phyloP scores from a whole-genome alignment of 2,797 vertebrate species.

The Balearica regulorum region DNA sequence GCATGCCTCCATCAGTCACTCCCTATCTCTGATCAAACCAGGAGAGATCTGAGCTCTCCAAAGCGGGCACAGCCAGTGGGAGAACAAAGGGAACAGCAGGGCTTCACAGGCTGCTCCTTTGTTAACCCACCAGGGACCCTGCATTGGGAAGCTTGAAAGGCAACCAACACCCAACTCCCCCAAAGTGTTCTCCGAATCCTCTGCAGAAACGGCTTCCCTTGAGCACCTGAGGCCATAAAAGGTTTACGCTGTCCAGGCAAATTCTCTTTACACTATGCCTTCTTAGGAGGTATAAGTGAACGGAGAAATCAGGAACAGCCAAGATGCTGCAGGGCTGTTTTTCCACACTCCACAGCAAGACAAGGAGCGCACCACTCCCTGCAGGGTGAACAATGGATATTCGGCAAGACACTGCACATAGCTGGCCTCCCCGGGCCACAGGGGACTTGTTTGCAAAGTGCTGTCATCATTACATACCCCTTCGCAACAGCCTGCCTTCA shows the following conservation, averaged over 20 bases:
- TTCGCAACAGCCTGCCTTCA: not conserved
- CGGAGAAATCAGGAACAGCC: not conserved
- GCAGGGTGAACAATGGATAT: not conserved
- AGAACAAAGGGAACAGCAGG: slow-evolving; percentile 43
- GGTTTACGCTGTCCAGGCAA: not conserved
- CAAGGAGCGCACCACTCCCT: slow-evolving; percentile 9
- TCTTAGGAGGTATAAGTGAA: not conserved
- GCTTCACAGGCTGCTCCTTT: slow-evolving; percentile 14
- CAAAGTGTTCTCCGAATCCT: not conserved
- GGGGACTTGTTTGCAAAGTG: not conserved
- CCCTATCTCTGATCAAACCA: not conserved
- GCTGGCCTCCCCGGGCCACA: not conserved
- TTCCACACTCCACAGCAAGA: not conserved
- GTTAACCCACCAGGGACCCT: slow-evolving; percentile 2
- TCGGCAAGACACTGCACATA: not conserved
- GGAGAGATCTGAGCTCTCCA: not conserved
- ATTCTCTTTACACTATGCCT: not conserved
- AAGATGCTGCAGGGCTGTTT: not conserved
- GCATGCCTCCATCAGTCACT: not conserved
- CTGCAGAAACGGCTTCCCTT: not conserved
- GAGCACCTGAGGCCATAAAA: not conserved
- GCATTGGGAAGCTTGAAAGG: not conserved
- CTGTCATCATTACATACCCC: not conserved
- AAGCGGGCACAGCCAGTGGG: not conserved
- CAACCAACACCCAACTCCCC: not conserved